Base-by-base conservation (phyloP, 2,888 invertebrate genomes). In the Tenthredo scrophulariae region DNA sequence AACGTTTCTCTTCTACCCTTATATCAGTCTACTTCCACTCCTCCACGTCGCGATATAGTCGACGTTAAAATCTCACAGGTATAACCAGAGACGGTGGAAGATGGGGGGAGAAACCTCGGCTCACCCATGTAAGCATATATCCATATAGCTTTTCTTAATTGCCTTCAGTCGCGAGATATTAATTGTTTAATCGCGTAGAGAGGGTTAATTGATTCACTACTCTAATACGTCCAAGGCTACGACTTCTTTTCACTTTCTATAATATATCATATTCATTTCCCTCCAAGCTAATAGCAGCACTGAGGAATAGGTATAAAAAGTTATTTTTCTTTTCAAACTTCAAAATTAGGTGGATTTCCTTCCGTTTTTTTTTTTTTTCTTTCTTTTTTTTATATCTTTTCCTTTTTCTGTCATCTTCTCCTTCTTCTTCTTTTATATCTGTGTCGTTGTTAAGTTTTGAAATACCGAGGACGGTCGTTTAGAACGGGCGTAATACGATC, bases 11-110 rank as follows among this genome's bases (percentile, higher is more conserved):
- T 40, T 43, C 43, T 5, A 50, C 43, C 50, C 77, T 77, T 77
- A 77, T 50, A 77, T 77, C 77, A 77, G 77, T 43, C 72, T 77
- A 77, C 54, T 77, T 77, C 29, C 54, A 46, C 70, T 62, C 26
- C 26, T 10, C 6, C 29, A 18, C 15, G 18, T 26, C 9, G 33
- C 50, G 50, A 77, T 50, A 77, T 33, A 77, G 77, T 54, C 18
- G 54, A 33, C 29, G 26, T 77, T 29, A 7, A 77, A 50, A 77
- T 46, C 50, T 33, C 33, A 18, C 33, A 54, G 77, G 50, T 50
- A 54, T 50, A 40, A 74, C n/a, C 26, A 22, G 4, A 40, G 3
- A 40, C 40, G 74, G 43, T 22, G 13, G 18, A 33, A 6, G n/a
- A 33, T 10, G n/a, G 40, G 33, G n/a, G 2, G 33, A 13, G 43